Evolutionary conservation across 2,797 vertebrate species (phyloP).

Genomic region (Muscicapa comitata): DNA sequence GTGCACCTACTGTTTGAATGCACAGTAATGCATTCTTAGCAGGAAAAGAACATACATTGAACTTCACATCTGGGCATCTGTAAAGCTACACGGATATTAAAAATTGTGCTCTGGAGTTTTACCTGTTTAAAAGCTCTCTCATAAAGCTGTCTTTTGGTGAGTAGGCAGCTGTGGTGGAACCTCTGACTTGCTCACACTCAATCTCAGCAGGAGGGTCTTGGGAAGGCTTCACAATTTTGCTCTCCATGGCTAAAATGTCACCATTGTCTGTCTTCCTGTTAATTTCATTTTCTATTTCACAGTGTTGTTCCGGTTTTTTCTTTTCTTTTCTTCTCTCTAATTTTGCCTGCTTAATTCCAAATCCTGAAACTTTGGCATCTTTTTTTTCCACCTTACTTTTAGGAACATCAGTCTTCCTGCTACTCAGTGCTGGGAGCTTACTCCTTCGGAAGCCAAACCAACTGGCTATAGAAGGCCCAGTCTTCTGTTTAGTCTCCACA

Average conservation of each 20-base stretch:
- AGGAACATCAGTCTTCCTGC: slow-evolving; percentile 80
- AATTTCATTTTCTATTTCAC: slow-evolving; percentile 74
- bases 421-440: slow-evolving; percentile 84
- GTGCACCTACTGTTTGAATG: background rate
- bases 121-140: slow-evolving; percentile 89
- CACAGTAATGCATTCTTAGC: background rate
- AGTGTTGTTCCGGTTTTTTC: slow-evolving; percentile 80
- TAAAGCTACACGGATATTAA: background rate
- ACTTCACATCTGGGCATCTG: background rate
- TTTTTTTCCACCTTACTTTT: slow-evolving; percentile 88
- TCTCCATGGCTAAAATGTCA: slow-evolving; percentile 54
- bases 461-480: slow-evolving; percentile 85
- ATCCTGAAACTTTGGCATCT: slow-evolving; percentile 82
- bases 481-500: slow-evolving; percentile 81
- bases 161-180: slow-evolving; percentile 56
- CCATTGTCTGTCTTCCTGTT: slow-evolving; percentile 61
- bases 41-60: background rate
- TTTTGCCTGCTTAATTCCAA: slow-evolving; percentile 83
- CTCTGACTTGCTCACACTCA: slow-evolving; percentile 51
- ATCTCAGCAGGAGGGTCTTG: background rate
- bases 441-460: slow-evolving; percentile 92
- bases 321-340: slow-evolving; percentile 87
- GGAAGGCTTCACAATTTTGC: slow-evolving; percentile 29
- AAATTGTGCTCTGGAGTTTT: background rate
- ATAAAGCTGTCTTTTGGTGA: slow-evolving; percentile 84